Percentiles rank a stretch among this genome's conserved stretches.
Evolutionary conservation across 2,113 vertebrate genomes (phyloP).

Genomic region (Acanthochromis polyacanthus): DNA sequence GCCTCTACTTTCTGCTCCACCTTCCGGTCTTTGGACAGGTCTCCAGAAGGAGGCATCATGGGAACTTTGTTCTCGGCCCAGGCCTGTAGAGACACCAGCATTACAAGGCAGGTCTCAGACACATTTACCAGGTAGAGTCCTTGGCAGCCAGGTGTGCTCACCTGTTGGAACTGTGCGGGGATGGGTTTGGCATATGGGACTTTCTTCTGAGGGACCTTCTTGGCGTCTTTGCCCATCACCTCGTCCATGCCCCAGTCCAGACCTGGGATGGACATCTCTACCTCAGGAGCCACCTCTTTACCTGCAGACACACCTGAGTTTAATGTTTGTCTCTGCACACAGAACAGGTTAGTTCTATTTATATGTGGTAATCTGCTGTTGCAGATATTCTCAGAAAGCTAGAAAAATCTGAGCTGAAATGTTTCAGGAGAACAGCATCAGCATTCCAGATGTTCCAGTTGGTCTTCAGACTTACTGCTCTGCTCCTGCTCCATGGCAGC

Average conservation of each 20-base stretch:
- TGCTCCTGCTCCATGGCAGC: slow-evolving; percentile 98
- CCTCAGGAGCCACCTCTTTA: slow-evolving; percentile 91
- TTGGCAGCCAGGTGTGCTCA: slow-evolving; percentile 52
- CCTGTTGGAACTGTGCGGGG: slow-evolving; percentile 98
- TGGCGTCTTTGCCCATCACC: slow-evolving; percentile 96
- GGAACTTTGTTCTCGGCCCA: slow-evolving; percentile 99
- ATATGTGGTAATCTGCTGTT: no score
- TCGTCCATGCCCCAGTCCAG: slow-evolving; percentile 99
- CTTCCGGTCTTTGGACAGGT: slow-evolving; percentile 91
- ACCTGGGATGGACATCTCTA: slow-evolving; percentile 98
- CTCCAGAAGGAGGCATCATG: slow-evolving; percentile 88
- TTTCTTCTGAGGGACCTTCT: slow-evolving; percentile 98
- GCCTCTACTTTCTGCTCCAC: slow-evolving; percentile 93
- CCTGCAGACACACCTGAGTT: slow-evolving; percentile 74
- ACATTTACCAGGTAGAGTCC: no score
- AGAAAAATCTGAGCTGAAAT: no score
- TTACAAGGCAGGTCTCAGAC: no score
- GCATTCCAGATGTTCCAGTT: no score
- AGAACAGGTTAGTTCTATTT: no score
- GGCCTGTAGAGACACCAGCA: slow-evolving; percentile 82
- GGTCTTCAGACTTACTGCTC: slow-evolving; percentile 86
- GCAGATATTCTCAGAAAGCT: no score
- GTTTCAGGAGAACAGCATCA: no score
- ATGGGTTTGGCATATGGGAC: slow-evolving; percentile 99
- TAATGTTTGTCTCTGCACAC: no score